Percentiles rank a stretch among this genome's conserved stretches.
Conservation (phyloP, 2,113 vertebrate species). For the Nesoenas mayeri region DNA sequence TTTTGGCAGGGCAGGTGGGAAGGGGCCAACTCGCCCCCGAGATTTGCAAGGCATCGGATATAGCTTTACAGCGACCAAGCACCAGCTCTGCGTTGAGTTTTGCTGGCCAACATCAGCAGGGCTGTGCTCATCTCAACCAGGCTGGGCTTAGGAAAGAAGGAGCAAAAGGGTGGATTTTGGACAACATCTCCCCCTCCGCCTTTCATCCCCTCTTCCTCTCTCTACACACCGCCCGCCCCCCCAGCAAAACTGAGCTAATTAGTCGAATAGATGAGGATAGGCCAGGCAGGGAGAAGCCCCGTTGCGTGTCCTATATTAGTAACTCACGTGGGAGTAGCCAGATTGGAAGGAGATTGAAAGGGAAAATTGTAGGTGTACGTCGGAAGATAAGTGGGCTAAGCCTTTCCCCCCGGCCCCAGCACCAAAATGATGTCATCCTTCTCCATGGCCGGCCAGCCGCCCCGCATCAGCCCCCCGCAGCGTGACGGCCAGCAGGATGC, state of each 20-base stretch:
- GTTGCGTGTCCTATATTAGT: slow-evolving; percentile 78
- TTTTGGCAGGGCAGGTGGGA: not conserved
- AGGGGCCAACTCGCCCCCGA: not conserved
- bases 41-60: not conserved
- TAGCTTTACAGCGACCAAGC: not conserved
- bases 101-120: not conserved
- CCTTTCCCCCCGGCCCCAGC: slow-evolving; percentile 25
- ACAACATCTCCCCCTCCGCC: not conserved
- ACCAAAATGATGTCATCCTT: slow-evolving; percentile 73
- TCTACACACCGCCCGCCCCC: not conserved
- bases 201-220: not conserved
- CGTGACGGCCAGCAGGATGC: slow-evolving; percentile 61
- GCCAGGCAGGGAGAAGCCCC: slow-evolving; percentile 74
- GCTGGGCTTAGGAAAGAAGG: not conserved
- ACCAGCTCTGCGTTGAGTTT: not conserved
- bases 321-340: slow-evolving; percentile 77
- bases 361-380: slow-evolving; percentile 33
- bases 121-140: not conserved
- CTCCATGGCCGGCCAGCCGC: slow-evolving; percentile 58
- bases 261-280: slow-evolving; percentile 73
- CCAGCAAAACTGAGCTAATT: slow-evolving; percentile 76
- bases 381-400: slow-evolving; percentile 40
- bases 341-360: slow-evolving; percentile 75
- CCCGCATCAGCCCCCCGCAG: slow-evolving; percentile 66
- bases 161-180: slow-evolving; percentile 17